These are phyloP conservation scores for Idris sp. DNA, from an alignment of 1,140 invertebrate species.

Conservation along the genomic window DNA sequence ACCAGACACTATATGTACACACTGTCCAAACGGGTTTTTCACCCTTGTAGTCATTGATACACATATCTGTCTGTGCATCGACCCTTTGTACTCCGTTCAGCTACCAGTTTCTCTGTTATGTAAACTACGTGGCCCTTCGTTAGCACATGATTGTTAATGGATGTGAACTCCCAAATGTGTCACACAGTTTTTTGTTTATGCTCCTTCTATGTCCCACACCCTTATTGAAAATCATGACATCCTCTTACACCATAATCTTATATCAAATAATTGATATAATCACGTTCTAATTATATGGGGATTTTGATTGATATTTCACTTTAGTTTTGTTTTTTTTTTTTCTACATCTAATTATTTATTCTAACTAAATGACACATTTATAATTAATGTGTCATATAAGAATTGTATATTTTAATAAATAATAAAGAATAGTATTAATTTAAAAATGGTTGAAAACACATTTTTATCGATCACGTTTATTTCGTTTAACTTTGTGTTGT, in stretches of 20 bases:
- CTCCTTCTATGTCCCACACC: no score
- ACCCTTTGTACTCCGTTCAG: conserved; percentile 53
- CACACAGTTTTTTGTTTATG: conserved; percentile 28
- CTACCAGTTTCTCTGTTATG: conserved; percentile 46
- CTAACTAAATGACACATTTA: no score
- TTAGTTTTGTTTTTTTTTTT: no score
- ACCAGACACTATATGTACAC: conserved; percentile 39
- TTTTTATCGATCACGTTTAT: conserved; percentile 1
- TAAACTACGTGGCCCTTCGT: conserved; percentile 48
- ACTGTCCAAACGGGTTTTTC: conserved; percentile 51
- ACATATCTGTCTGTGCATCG: conserved; percentile 55
- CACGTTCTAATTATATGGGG: no score
- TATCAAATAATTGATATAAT: no score
- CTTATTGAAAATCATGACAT: conserved; percentile 25
- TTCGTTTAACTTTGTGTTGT: conserved; percentile 3
- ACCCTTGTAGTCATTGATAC: conserved; percentile 58
- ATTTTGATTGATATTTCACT: no score
- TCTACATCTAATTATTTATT: no score
- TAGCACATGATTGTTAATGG: conserved; percentile 30
- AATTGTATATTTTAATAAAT: no score
- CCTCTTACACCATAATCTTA: no score
- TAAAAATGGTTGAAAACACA: no score
- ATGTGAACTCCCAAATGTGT: conserved; percentile 26
- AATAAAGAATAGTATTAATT: no score
- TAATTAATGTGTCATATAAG: no score